Evolutionary conservation across 2,113 vertebrate species (phyloP), one percentile per base, ranked within the genome.

Genomic region (Triplophysa dalaica): DNA sequence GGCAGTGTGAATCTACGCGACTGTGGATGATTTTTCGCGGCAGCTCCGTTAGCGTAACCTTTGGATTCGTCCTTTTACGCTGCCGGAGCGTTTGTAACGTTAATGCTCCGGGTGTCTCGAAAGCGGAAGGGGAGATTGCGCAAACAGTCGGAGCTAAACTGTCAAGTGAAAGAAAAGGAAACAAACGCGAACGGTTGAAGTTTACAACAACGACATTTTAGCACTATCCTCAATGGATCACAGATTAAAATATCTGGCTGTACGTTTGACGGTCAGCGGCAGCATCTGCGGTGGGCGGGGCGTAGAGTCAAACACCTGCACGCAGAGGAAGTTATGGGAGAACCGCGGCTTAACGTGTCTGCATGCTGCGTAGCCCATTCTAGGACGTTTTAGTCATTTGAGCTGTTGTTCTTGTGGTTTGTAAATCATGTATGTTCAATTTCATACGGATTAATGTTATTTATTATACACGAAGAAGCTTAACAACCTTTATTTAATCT

Each of bases 231-330:
- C 19, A 9, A 11, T 33, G 52, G 76, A 80, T 33, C 80, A 75
- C 79, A 85, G 45, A 82, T 80, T 79, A 78, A 87, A 75, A 58
- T 10, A 70, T 22, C 82, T 67, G 67, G 81, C 84, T 86, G 88
- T 88, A 90, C 82, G 22, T 90, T 86, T 85, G 84, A 83, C 88
- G 82, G 83, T 74, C 88, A 45, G 82, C 87, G 7, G 54, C 62
- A 63, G 74, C 61, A 90, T 90, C 88, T 83, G 63, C 63, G 70
- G 88, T 85, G 84, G 88, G 88, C 80, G 86, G 82, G 70, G 60
- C 33, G 80, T 76, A 66, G 66, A 82, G 65, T 72, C 64, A 68
- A 86, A 88, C 90, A 92, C 89, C 90, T 90, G 88, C 90, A 87
- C 85, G 54, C 77, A 88, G 74, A 83, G 83, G 85, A 82, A 70